A percentile compares a stretch with the other conserved stretches of the same genome.
These are phyloP conservation scores for Zaprionus taronus DNA, from an alignment of 1,140 invertebrate genomes.

Conservation along the genomic window DNA sequence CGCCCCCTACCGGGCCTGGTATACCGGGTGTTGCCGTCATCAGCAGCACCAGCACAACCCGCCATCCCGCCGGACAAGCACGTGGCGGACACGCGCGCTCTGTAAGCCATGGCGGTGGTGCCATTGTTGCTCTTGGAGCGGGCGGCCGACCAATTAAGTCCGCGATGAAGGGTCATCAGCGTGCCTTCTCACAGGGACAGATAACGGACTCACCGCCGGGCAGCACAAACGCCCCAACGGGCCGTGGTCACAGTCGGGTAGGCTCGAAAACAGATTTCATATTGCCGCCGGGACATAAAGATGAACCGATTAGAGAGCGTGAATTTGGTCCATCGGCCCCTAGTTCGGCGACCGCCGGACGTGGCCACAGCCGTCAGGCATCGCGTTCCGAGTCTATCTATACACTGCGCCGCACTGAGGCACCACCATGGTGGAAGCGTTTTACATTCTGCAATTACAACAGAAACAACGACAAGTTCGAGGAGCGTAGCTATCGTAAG, in stretches of 20 bases:
- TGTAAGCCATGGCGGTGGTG: conserved; percentile 90
- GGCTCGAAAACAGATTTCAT: conserved; percentile 95
- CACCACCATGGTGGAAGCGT: conserved; percentile 89
- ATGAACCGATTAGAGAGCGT: conserved; percentile 85
- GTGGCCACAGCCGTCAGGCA: conserved; percentile 88
- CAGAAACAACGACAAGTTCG: conserved; percentile 85
- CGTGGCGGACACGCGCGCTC: conserved; percentile 89
- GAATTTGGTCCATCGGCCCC: conserved; percentile 84
- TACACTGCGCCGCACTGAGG: conserved; percentile 90
- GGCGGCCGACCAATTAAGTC: conserved; percentile 88
- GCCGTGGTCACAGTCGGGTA: conserved; percentile 90
- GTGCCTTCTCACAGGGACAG: conserved; percentile 94
- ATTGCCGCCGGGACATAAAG: conserved; percentile 91
- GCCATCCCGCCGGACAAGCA: conserved; percentile 46
- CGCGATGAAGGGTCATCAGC: conserved; percentile 89
- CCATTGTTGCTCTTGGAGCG: conserved; percentile 84
- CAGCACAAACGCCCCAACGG: conserved; percentile 71
- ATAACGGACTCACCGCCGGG: conserved; percentile 87
- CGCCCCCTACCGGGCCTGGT: conserved; percentile 45
- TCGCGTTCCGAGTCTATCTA: conserved; percentile 94
- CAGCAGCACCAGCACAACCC: conserved; percentile 29
- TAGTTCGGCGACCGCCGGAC: conserved; percentile 84
- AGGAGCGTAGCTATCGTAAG: conserved; percentile 89
- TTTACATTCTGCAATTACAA: conserved; percentile 86
- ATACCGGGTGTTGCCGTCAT: conserved; percentile 73